Base-by-base conservation (phyloP, 2,888 invertebrate genomes). In the Leucoma salicis region DNA sequence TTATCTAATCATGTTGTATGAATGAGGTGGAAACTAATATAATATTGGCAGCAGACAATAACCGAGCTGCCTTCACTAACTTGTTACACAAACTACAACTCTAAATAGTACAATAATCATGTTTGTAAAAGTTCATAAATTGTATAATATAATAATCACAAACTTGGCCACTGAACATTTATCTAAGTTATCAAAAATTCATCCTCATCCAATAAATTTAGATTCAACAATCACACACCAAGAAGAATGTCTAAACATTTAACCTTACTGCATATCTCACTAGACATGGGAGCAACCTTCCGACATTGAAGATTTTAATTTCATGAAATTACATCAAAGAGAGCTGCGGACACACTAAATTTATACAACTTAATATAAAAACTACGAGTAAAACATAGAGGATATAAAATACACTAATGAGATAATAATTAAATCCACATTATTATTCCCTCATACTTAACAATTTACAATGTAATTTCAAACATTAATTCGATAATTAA, bases 101-200 rank as follows among this genome's bases (percentile, higher is more conserved):
- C 82, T 84, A 86, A 78, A 78, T 76, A 73, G 77, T 79, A 85
- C 68, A 72, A 74, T 79, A 71, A 77, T 81, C 68, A 78, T 74
- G 80, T 81, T 72, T 82, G 82, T 86, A 87, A 83, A 87, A 76
- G 80, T 82, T 82, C 85, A 85, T 79, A 85, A 85, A 83, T 70
- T 81, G 84, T 86, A 87, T 82, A 86, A 63, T 71, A 74, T 78
- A 31, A 31, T 33, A 78, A 77, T 82, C 70, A 77, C 85, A 82
- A 87, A 80, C 36, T 86, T 87, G 86, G 88, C 87, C 82, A 73
- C 80, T 76, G 74, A 71, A 72, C 74, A 71, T 63, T 54, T 69
- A 63, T 66, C 69, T 65, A 40, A 62, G 63, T 64, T 58, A 57
- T 42, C 31, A 46, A 53, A 50, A 60, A 57, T 56, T 44, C 57